Conservation (phyloP, 2,888 invertebrate species). For the Diploptera punctata region DNA sequence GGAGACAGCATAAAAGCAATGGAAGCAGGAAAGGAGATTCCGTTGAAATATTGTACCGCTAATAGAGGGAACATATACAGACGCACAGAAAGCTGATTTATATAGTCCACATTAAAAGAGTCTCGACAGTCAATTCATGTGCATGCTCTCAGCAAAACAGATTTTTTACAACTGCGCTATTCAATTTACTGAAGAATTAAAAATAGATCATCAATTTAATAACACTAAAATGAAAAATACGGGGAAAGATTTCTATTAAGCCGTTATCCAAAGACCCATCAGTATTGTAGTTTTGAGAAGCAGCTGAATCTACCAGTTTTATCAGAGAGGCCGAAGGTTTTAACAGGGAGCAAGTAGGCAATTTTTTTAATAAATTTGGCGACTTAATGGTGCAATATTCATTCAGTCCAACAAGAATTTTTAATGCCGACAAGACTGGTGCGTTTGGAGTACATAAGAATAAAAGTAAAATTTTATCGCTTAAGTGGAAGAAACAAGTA, state of each 20-base stretch:
- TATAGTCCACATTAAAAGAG: too few relatives aligned
- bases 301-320: slow-evolving; percentile 9
- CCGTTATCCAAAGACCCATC: slow-evolving; percentile 39
- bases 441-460: slow-evolving; percentile 39
- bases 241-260: slow-evolving; percentile 43
- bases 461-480: slow-evolving; percentile 34
- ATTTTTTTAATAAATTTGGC: slow-evolving; percentile 3
- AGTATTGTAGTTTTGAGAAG: slow-evolving; percentile 6
- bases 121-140: too few relatives aligned
- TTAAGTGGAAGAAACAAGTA: slow-evolving; percentile 7
- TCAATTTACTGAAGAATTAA: slow-evolving; percentile 39
- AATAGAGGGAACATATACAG: too few relatives aligned
- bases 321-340: slow-evolving; percentile 37
- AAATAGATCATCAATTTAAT: slow-evolving; percentile 43
- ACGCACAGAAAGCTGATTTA: too few relatives aligned
- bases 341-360: slow-evolving; percentile 33
- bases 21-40: neutral
- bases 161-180: slow-evolving; percentile 42
- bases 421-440: slow-evolving; percentile 41
- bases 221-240: slow-evolving; percentile 39
- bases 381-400: neutral
- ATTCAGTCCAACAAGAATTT: neutral
- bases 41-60: neutral
- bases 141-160: slow-evolving; percentile 35
- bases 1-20: slow-evolving; percentile 2